Evolutionary conservation across 2,888 invertebrate species (phyloP).

Genomic region (Panopea generosa): DNA sequence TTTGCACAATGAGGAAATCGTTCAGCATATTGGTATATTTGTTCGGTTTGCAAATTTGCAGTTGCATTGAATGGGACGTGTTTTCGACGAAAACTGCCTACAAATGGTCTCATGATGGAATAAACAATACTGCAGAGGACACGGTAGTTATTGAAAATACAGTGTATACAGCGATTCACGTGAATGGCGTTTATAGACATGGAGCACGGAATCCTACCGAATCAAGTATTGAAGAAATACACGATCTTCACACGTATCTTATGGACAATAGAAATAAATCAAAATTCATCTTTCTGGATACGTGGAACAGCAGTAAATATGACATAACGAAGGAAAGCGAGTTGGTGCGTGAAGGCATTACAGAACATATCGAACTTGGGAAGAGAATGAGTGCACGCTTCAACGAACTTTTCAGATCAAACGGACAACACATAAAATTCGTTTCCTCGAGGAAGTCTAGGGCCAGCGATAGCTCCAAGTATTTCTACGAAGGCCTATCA

Average conservation of each 20-base stretch:
- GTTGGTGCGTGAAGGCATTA: conserved; percentile 34
- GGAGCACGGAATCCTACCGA: conserved; percentile 46
- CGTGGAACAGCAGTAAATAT: conserved; percentile 44
- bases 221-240: conserved; percentile 36
- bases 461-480: conserved; percentile 39
- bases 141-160: not conserved
- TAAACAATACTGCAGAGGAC: not conserved
- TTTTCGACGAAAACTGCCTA: conserved; percentile 54
- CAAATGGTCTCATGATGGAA: conserved; percentile 34
- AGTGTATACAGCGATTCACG: conserved; percentile 39
- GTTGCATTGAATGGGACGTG: conserved; percentile 31
- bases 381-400: conserved; percentile 29
- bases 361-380: conserved; percentile 39
- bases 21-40: no score
- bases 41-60: not conserved
- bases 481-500: conserved; percentile 43
- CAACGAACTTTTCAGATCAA: conserved; percentile 20
- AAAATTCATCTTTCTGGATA: conserved; percentile 20
- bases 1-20: no score
- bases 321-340: conserved; percentile 14
- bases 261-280: conserved; percentile 7
- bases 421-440: conserved; percentile 26
- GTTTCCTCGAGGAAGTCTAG: conserved; percentile 43
- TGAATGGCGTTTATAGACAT: conserved; percentile 48
- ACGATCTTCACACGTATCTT: conserved; percentile 26